Evolutionary conservation across 2,797 vertebrate genomes (phyloP).

Genomic region (Paramormyrops hopkinsi): DNA sequence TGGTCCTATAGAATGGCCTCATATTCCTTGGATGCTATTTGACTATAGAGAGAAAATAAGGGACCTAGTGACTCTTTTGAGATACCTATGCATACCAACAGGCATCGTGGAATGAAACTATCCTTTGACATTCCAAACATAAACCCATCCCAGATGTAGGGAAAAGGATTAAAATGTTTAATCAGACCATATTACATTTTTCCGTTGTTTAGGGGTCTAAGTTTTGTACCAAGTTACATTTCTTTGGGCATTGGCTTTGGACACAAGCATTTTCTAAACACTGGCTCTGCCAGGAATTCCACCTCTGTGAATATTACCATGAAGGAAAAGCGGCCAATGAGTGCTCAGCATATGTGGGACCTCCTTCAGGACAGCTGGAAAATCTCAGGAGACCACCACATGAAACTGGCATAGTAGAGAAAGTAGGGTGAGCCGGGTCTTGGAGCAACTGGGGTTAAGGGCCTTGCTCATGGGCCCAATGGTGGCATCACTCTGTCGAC

Average conservation of each 20-base stretch:
- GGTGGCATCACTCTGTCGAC: background rate
- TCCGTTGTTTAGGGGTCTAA: background rate
- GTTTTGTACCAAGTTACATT: background rate
- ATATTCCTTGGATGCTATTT: background rate
- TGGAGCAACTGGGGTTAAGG: background rate
- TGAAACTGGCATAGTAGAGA: background rate
- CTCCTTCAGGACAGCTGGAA: background rate
- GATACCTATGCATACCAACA: background rate
- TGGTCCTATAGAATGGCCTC: background rate
- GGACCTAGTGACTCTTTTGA: background rate
- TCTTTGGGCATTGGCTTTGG: background rate
- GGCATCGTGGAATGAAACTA: background rate
- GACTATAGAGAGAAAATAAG: background rate
- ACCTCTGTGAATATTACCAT: background rate
- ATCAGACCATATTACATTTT: background rate
- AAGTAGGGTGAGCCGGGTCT: background rate
- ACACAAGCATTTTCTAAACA: background rate
- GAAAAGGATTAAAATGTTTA: background rate
- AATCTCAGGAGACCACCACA: background rate
- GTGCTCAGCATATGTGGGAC: background rate
- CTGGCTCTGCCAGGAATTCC: background rate
- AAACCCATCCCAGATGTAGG: background rate
- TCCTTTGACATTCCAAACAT: background rate
- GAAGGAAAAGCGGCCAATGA: background rate
- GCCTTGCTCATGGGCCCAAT: background rate